Evolutionary conservation across 2,888 invertebrate species (phyloP).

Genomic region (Erpobdella octoculata): DNA sequence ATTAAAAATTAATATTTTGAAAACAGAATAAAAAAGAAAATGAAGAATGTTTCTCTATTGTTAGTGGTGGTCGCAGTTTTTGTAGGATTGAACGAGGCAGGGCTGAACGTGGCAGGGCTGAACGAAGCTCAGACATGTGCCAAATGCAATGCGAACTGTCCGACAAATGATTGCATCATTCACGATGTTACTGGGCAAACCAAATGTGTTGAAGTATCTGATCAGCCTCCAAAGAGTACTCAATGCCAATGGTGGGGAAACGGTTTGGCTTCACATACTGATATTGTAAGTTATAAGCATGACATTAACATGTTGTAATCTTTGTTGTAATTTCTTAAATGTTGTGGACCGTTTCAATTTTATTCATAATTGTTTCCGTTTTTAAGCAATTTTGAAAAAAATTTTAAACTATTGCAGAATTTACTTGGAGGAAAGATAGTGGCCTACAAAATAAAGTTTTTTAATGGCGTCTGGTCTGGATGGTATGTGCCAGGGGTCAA

Average conservation of each 20-base stretch:
- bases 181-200: constrained; percentile 8
- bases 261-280: background rate
- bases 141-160: constrained; percentile 7
- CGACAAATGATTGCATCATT: constrained; percentile 7
- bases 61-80: background rate
- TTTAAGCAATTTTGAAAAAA: too few species aligned
- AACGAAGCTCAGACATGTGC: background rate
- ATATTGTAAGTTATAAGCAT: background rate
- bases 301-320: too few species aligned
- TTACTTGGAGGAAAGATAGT: background rate
- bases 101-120: too few species aligned
- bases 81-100: background rate
- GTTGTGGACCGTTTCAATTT: too few species aligned
- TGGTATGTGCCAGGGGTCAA: constrained; percentile 11
- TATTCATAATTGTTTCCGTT: too few species aligned
- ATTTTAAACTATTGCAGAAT: background rate
- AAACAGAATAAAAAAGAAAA: background rate
- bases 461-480: background rate
- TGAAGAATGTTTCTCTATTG: background rate
- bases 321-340: too few species aligned
- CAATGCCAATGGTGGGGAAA: constrained; percentile 19
- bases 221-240: background rate
- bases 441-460: constrained; percentile 13
- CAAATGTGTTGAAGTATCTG: background rate
- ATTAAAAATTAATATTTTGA: background rate